Evolutionary conservation across 92 coral and sea anemone genomes (phyloP), one percentile per base, ranked within the genome.

Genomic region (Phenganax subtilis): DNA sequence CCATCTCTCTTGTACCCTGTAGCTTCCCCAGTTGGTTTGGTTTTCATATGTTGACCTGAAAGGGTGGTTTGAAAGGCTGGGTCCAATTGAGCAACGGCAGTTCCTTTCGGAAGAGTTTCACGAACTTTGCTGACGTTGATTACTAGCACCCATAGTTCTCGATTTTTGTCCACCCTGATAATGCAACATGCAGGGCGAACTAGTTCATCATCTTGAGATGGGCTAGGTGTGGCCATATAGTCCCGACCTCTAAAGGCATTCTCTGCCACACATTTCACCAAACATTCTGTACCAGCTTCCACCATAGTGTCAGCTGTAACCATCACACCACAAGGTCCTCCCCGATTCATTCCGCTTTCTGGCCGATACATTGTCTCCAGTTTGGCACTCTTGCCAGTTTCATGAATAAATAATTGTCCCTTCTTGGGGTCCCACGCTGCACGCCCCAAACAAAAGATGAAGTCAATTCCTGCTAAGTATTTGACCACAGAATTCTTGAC

Each of bases 391-490:
- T 29, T 14, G 27, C 52, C 81, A 15, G 81, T 76, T 54, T 76
- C 81, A 57, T 76, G 67, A 8, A 57, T 76, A 29, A 3, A 76
- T 31, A 76, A 51, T 30, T 76, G 65, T 57, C 68, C 54, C 81
- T 17, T 76, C 31, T 27, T 58, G 10, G 82, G 82, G 55, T 77
- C 71, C 59, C 82, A 77, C 9, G n/a, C n/a, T n/a, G n/a, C 82
- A 15, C 82, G 31, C 57, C 80, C 82, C 72, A 77, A 47, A 8
- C 71, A 72, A 28, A 25, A 77, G 28, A 77, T 77, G 61, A 76
- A 76, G 68, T 76, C 81, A 30, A 76, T 76, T 10, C 81, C 81
- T 76, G 81, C 81, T 14, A 77, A 57, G 51, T 59, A 77, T 77
- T 77, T 77, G 31, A 77, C 82, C 14, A 77, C 55, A 44, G 72